These are phyloP conservation scores for Rafetus swinhoei DNA, from an alignment of 2,113 vertebrate genomes.

Conservation along the genomic window DNA sequence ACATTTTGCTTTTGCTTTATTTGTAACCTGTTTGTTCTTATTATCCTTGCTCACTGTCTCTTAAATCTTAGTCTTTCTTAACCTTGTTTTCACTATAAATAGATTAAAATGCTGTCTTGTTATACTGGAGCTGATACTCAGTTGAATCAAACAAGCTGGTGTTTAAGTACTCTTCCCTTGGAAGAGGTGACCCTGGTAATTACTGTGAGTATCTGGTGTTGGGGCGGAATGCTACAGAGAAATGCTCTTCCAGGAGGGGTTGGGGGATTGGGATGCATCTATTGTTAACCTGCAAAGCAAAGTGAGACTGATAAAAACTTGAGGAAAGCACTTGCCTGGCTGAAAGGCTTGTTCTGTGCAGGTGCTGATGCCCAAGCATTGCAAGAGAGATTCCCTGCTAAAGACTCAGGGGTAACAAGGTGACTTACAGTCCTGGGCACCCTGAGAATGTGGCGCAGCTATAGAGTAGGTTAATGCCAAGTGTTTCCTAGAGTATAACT, in stretches of 20 bases:
- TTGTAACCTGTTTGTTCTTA: neutral
- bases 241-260: neutral
- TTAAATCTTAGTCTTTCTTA: neutral
- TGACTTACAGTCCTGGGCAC: neutral
- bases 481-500: neutral
- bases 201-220: neutral
- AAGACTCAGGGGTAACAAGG: neutral
- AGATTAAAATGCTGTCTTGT: neutral
- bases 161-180: neutral
- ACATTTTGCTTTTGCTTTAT: neutral
- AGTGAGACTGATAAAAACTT: neutral
- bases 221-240: neutral
- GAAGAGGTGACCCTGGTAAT: neutral
- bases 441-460: neutral
- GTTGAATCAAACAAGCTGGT: neutral
- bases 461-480: neutral
- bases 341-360: neutral
- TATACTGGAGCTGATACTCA: neutral
- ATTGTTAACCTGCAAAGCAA: neutral
- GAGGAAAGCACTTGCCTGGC: no score
- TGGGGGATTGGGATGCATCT: neutral
- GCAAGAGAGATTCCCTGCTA: neutral
- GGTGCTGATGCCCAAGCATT: neutral
- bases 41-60: neutral
- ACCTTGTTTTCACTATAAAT: neutral